Percentiles rank a stretch among this genome's conserved stretches.
These are phyloP conservation scores for Trisateles emortualis DNA, from an alignment of 2,888 invertebrate genomes.

Conservation along the genomic window DNA sequence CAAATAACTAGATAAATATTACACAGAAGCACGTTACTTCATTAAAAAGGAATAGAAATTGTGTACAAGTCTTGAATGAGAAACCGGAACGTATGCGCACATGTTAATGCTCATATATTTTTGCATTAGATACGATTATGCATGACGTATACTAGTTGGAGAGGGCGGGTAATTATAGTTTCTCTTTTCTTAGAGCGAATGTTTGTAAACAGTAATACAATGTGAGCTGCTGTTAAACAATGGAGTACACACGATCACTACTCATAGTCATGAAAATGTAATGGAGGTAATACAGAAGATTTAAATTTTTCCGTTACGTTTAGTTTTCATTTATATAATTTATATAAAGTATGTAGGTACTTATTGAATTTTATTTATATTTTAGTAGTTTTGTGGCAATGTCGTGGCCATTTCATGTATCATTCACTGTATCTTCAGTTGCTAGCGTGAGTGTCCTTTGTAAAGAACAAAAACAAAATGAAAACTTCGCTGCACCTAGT, in stretches of 20 bases:
- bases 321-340: too few species aligned
- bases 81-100: constrained; percentile 27
- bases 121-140: constrained; percentile 34
- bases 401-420: too few species aligned
- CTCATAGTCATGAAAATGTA: constrained; percentile 17
- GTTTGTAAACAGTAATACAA: constrained; percentile 44
- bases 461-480: too few species aligned
- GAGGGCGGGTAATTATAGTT: constrained; percentile 34
- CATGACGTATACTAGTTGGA: constrained; percentile 26
- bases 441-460: too few species aligned
- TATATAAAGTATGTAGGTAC: too few species aligned
- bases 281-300: neutral
- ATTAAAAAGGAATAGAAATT: constrained; percentile 1
- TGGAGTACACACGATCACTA: constrained; percentile 19
- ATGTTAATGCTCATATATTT: constrained; percentile 33
- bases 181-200: constrained; percentile 39
- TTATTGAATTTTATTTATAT: too few species aligned
- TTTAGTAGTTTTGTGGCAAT: too few species aligned
- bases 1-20: too few species aligned
- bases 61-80: constrained; percentile 4
- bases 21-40: neutral
- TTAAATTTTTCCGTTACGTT: neutral
- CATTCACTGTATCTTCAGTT: too few species aligned
- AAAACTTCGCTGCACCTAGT: too few species aligned
- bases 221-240: constrained; percentile 37